phyloP scores from a whole-genome alignment of 1,140 invertebrate genomes.

The Globodera rostochiensis region DNA sequence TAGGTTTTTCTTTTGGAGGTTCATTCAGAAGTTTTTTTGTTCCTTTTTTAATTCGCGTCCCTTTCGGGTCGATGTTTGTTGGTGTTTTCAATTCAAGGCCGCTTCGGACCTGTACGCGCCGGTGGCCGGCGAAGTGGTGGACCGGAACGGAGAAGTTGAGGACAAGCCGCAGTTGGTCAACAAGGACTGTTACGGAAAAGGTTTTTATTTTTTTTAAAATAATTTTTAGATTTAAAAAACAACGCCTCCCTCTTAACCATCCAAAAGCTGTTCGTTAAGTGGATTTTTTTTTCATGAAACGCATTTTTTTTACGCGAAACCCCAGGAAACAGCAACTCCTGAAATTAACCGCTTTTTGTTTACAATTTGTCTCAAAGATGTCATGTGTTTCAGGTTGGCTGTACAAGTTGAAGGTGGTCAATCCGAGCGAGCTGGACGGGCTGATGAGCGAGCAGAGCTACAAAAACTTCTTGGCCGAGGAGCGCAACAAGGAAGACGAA shows the following conservation, averaged over 20 bases:
- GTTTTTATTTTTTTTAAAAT: constrained; percentile 27
- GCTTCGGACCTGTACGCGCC: constrained; percentile 92
- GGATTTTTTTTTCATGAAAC: not conserved
- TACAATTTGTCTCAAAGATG: not conserved
- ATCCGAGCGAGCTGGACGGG: constrained; percentile 76
- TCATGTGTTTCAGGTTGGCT: constrained; percentile 76
- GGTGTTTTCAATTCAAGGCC: constrained; percentile 28
- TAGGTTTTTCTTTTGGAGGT: no score
- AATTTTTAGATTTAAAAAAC: constrained; percentile 19
- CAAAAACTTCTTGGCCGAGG: constrained; percentile 71
- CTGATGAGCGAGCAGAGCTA: constrained; percentile 87
- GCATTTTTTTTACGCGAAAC: not conserved
- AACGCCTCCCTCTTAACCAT: not conserved
- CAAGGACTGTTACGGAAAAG: constrained; percentile 84
- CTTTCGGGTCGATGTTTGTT: not conserved
- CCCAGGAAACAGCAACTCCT: not conserved
- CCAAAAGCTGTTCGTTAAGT: not conserved
- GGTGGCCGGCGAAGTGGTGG: constrained; percentile 81
- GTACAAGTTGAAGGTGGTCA: constrained; percentile 82
- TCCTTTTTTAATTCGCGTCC: no score
- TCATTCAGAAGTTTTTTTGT: no score
- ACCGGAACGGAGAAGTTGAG: constrained; percentile 81
- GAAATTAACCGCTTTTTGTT: not conserved
- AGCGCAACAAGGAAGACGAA: constrained; percentile 24
- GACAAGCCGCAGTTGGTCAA: constrained; percentile 85